Evolutionary conservation across 2,888 invertebrate genomes (phyloP), one percentile per base, ranked within the genome.

Genomic region (Cotesia congregata): DNA sequence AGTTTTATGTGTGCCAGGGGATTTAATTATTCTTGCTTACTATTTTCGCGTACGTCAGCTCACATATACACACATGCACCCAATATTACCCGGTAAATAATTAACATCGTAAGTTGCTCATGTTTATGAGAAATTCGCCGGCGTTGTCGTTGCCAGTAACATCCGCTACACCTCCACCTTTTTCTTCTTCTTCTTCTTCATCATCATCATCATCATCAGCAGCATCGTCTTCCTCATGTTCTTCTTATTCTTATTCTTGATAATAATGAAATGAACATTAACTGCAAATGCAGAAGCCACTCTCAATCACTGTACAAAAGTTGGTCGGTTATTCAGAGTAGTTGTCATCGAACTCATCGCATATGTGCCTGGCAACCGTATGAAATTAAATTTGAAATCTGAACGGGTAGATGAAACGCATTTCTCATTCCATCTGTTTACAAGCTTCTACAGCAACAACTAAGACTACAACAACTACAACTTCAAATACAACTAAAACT

Each of bases 1-100:
- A 12, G 39, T 17, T 77, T 76, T 79, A 78, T 79, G 79, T 74
- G 74, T 80, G 82, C 82, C 82, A 82, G 77, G 77, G 79, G 80
- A 71, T 80, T 82, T 82, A 82, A 82, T 82, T 82, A 82, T 82
- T 80, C 82, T 79, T 82, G 82, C 82, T 82, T 82, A 82, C 82
- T 80, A 82, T 82, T 82, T 79, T 80, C 77, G 80, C 78, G 78
- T 78, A 77, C 76, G 78, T 77, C 77, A 75, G 67, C 68, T 41
- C 61, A 64, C 65, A 50, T 12, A 2, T 12, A 9, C 50, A 50
- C 50, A 50, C 50, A 50, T 50, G n/a, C 62, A 41, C 59, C 50
- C 50, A 50, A 12, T 12, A 50, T 50, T 12, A 50, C 68, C 72
- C 50, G 50, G 50, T 72, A 76, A 76, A 76, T 76, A 76, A 76